Base-by-base conservation (phyloP, 2,888 invertebrate genomes). In the Papilio gigon region DNA sequence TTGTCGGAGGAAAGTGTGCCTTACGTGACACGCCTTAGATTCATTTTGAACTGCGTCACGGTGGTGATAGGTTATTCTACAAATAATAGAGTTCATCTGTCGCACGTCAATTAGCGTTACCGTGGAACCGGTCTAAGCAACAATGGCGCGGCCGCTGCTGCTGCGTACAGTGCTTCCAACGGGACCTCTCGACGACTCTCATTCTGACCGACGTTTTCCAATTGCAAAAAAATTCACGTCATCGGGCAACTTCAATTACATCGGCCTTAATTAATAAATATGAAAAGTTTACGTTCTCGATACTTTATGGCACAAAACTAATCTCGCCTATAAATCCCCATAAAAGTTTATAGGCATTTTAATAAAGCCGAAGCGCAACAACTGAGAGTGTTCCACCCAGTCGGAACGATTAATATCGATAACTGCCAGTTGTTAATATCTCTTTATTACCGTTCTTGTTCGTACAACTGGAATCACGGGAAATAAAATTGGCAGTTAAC, bases 71-170 rank as follows among this genome's bases (percentile, higher is more conserved):
- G 71, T 76, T 74, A 75, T 74, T 78, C 76, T 82, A 75, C 74
- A 75, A 76, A 74, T 76, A 73, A 71, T 78, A 75, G 72, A 61
- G 58, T 70, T 75, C 78, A 81, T 80, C 85, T 87, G 86, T 85
- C 84, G 82, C 81, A 85, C 83, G 87, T 89, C 90, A 90, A 90
- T 90, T 90, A 90, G 87, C 79, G 83, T 78, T 73, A 76, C 79
- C 73, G 80, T 76, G 79, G 80, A 85, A 88, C 89, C 88, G 86
- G 90, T 89, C 79, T 73, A 79, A 73, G 77, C 82, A 77, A 80
- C 80, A 75, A 80, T 76, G 78, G 84, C 84, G 80, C 80, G 75
- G 73, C n/a, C 73, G 72, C 76, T 76, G 83, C n/a, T n/a, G n/a
- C n/a, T 84, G 84, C 77, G 84, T 84, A 84, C 81, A n/a, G n/a